Evolutionary conservation across 2,797 vertebrate genomes (phyloP), one percentile per base, ranked within the genome.

Genomic region (Sardinella longiceps): DNA sequence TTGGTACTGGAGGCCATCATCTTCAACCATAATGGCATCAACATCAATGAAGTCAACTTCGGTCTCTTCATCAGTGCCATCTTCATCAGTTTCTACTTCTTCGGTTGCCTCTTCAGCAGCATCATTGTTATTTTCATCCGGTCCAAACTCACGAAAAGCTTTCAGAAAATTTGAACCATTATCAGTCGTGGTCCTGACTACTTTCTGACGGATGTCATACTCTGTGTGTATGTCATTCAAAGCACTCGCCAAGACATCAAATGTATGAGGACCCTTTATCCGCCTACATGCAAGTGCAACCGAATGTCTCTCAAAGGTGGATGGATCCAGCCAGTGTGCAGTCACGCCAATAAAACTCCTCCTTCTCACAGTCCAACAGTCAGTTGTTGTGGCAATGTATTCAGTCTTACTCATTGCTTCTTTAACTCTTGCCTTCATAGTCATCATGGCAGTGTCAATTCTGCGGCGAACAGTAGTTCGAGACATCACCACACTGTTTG

Each of bases 331-430:
- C 66, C 43, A 53, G 51, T 53, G 51, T 53, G 51, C 51, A 53
- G 51, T 53, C 51, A 53, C 51, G 20, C 14, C 51, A 18, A 53
- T 53, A 53, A 83, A 83, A 51, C n/a, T 46, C 28, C 63, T 74
- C 48, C 82, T 83, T 12, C 82, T 83, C 48, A 63, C 82, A 50
- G 23, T 56, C 83, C 83, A 84, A 80, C 66, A 84, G 28, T 81
- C 84, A 18, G 80, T 85, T 39, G 58, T 85, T 33, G 80, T 85
- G 33, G 56, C 80, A 45, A 81, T 81, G 80, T 43, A 80, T 2
- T 25, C 37, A 43, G 50, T 30, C 74, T 81, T 84, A 4, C 15
- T 51, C 66, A 82, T 83, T 80, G n/a, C 63, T 80, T 63, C 70
- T 28, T 80, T 80, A 20, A 85, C 25, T 9, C 80, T 30, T 37